phyloP scores from a whole-genome alignment of 1,140 invertebrate genomes.

The Polyergus mexicanus region DNA sequence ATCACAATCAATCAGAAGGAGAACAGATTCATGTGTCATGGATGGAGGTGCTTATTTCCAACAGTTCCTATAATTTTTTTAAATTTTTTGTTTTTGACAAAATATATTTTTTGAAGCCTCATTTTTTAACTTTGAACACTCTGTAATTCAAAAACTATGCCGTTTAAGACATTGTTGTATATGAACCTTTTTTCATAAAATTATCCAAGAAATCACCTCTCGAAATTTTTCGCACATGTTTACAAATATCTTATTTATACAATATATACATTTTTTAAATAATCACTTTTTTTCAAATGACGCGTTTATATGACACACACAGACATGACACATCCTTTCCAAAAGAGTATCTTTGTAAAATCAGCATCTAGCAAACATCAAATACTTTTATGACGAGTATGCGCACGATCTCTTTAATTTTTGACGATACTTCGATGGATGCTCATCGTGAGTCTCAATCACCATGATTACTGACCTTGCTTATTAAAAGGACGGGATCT shows the following conservation, averaged over 20 bases:
- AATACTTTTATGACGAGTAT: background rate
- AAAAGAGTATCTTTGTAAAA: background rate
- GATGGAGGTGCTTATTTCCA: no score
- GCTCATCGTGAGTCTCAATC: slow-evolving; percentile 61
- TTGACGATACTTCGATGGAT: slow-evolving; percentile 21
- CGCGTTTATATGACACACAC: background rate
- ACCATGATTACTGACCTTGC: slow-evolving; percentile 74
- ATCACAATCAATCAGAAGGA: no score
- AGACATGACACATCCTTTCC: background rate
- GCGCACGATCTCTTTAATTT: slow-evolving; percentile 9
- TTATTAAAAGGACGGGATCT: slow-evolving; percentile 66
- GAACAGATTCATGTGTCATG: no score
- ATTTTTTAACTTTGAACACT: no score
- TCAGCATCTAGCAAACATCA: slow-evolving; percentile 5
- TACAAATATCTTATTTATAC: background rate
- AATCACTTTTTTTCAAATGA: background rate
- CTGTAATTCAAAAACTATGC: no score
- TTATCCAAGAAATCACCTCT: no score
- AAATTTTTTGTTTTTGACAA: background rate
- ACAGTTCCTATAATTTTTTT: no score
- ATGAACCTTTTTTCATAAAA: no score
- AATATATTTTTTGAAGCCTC: no score
- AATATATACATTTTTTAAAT: no score
- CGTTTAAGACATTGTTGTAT: no score
- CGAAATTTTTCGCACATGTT: background rate